These are phyloP conservation scores for Ruditapes philippinarum DNA, from an alignment of 1,140 invertebrate genomes.

Conservation along the genomic window DNA sequence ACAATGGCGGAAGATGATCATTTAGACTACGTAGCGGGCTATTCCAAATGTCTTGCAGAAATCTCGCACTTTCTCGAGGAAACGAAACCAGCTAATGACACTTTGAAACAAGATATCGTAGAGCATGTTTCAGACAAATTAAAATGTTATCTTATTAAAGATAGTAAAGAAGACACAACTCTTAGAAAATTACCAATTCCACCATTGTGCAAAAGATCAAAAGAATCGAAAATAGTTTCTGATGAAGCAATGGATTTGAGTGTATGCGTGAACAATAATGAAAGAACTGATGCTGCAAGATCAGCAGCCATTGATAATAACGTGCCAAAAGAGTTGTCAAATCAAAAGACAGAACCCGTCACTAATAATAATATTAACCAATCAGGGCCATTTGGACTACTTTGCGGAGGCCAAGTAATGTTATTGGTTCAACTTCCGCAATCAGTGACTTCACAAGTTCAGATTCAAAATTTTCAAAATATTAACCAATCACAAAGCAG, in stretches of 20 bases:
- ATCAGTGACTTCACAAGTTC: constrained; percentile 8
- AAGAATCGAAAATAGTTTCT: not conserved
- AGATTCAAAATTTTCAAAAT: not conserved
- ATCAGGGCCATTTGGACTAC: not conserved
- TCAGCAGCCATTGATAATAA: not conserved
- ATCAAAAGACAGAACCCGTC: not conserved
- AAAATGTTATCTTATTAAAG: not conserved
- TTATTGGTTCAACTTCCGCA: constrained; percentile 41
- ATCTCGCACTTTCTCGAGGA: constrained; percentile 45
- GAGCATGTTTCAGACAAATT: constrained; percentile 35
- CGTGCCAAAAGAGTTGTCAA: not conserved
- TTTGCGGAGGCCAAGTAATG: constrained; percentile 45
- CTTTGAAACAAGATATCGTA: constrained; percentile 25
- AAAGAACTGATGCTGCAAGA: not conserved
- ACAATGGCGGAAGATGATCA: not conserved
- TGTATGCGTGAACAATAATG: not conserved
- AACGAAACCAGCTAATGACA: not conserved
- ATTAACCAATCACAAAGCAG: constrained; percentile 23
- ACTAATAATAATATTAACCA: not conserved
- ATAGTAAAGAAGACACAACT: not conserved
- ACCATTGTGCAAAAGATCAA: not conserved
- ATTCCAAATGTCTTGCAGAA: constrained; percentile 49
- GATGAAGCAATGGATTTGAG: constrained; percentile 24
- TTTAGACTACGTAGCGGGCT: constrained; percentile 35
- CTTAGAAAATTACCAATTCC: not conserved